Conservation (phyloP, 2,113 vertebrate genomes). For the Odontesthes bonariensis region DNA sequence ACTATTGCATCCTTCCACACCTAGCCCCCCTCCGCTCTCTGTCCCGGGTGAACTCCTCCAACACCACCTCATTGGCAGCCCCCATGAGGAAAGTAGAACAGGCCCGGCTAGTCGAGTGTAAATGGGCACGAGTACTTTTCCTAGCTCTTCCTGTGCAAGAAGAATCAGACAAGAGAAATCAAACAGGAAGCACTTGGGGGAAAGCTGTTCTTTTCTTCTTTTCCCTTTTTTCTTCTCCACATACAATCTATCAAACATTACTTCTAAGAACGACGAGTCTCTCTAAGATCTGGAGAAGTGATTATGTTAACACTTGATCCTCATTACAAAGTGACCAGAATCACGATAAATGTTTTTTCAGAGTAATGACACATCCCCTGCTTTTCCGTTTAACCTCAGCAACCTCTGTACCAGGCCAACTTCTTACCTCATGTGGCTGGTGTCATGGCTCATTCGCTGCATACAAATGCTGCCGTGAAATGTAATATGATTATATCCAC, state of each 20-base stretch:
- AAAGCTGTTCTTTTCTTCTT: conserved; percentile 6
- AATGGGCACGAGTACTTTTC: conserved; percentile 31
- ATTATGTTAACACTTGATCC: conserved; percentile 74
- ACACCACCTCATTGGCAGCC: conserved; percentile 48
- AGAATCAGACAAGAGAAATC: conserved; percentile 67
- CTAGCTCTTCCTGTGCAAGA: conserved; percentile 40
- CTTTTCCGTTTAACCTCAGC: conserved; percentile 72
- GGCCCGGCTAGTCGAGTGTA: conserved; percentile 50
- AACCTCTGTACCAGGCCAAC: conserved; percentile 65
- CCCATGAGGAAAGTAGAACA: conserved; percentile 53
- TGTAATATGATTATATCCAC: conserved; percentile 62
- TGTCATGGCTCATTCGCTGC: conserved; percentile 62
- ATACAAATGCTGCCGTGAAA: conserved; percentile 55
- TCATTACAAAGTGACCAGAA: conserved; percentile 61
- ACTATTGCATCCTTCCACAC: conserved; percentile 64
- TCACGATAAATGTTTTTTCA: conserved; percentile 69
- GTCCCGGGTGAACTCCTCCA: conserved; percentile 8
- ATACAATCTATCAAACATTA: conserved; percentile 28
- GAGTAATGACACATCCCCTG: conserved; percentile 73
- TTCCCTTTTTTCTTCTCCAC: neutral
- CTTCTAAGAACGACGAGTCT: conserved; percentile 48
- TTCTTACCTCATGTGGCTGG: conserved; percentile 68
- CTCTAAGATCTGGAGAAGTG: conserved; percentile 63
- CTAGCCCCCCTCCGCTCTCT: conserved; percentile 41
- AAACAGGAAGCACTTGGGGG: conserved; percentile 37